Evolutionary conservation across 2,888 invertebrate species (phyloP), one percentile per base, ranked within the genome.

Genomic region (Choristoneura rosaceana): DNA sequence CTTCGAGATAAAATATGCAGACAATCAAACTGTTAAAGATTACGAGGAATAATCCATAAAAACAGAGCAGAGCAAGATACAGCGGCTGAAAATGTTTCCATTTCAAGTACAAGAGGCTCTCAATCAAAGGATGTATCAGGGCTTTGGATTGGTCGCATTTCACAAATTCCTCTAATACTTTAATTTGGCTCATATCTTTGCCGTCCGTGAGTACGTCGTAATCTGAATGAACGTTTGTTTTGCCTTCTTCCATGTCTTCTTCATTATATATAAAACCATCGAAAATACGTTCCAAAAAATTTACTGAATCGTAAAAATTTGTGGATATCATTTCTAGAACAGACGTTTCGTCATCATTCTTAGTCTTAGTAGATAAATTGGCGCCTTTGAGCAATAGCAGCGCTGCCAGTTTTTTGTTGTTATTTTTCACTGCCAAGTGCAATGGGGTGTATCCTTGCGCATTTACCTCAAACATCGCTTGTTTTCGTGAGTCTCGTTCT

Each of bases 61-160:
- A 12, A 33, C 5, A 41, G n/a, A 69, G n/a, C 15, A 69, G 43
- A 2, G 17, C 4, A 25, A 17, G 52, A 5, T 61, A 61, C 0
- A 50, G 15, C 3, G 50, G 68, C n/a, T 43, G 41, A 9, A 69
- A 50, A 47, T 41, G 38, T 38, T 12, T 50, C 68, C 60, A 61
- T 38, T 69, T 69, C 17, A 61, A 17, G 38, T 69, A 61, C 34
- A 69, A 25, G 4, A 69, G 68, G 25, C 68, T 69, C n/a, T 52
- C 50, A 10, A 69, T 60, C 14, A 60, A 14, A 4, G 68, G 68
- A 14, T 69, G 68, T 50, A 41, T 43, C 17, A 69, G 43, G n/a
- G 45, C 9, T 14, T 69, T 45, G 33, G 43, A 63, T 17, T 34
- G 69, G 34, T 45, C 69, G 33, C 45, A 63, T 34, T 55, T 63